Conservation (phyloP, 2,888 invertebrate species). For the Eutolmus rufibarbis region DNA sequence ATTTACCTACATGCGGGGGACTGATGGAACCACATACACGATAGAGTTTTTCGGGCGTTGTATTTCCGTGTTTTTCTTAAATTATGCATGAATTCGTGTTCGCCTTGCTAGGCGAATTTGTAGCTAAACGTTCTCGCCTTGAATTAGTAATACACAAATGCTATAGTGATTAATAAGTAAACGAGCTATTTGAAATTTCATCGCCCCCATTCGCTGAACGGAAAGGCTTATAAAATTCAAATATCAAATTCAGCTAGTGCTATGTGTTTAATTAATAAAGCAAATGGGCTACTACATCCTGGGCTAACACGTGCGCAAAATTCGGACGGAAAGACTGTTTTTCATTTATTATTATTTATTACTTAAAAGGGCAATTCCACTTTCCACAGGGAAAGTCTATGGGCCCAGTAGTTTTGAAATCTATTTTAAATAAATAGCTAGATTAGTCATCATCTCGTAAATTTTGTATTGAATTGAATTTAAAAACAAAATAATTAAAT, state of each 20-base stretch:
- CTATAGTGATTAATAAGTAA: not conserved
- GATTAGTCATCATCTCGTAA: no score
- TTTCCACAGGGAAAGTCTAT: not conserved
- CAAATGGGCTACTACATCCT: not conserved
- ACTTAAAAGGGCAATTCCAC: not conserved
- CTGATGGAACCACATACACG: not conserved
- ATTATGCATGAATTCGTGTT: not conserved
- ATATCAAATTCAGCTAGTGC: not conserved
- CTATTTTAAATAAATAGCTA: no score
- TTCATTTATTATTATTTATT: not conserved
- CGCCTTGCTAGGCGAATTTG: not conserved
- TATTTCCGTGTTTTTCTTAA: not conserved
- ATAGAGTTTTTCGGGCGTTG: not conserved
- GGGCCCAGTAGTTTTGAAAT: no score
- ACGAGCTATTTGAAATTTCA: not conserved
- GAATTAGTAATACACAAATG: not conserved
- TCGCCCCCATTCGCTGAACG: not conserved
- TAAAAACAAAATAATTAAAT: no score
- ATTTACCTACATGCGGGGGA: not conserved
- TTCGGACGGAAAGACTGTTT: not conserved
- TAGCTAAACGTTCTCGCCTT: not conserved
- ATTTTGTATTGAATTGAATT: no score
- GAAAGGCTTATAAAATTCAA: not conserved
- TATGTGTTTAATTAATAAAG: not conserved
- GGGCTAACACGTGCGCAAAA: not conserved